Percentiles rank a stretch among this genome's conserved stretches.
Conservation (phyloP, 2,888 invertebrate species). For the Syritta pipiens region DNA sequence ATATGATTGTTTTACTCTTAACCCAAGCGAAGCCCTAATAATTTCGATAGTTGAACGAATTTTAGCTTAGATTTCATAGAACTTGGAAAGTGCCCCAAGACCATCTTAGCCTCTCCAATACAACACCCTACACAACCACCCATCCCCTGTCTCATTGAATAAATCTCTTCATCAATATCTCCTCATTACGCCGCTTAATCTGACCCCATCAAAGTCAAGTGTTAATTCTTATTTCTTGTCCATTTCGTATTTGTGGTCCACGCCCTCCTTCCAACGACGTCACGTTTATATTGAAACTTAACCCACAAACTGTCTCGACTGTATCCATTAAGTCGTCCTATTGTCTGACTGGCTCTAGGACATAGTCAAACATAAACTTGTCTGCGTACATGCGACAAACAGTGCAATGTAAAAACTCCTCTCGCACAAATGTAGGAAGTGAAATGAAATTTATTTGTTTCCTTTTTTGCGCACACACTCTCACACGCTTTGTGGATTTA, state of each 20-base stretch:
- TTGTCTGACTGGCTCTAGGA: conserved; percentile 28
- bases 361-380: too few relatives aligned
- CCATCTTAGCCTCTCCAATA: neutral
- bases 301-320: conserved; percentile 17
- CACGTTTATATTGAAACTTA: conserved; percentile 3
- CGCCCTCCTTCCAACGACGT: neutral
- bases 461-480: neutral
- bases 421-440: neutral
- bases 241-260: neutral
- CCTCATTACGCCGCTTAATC: neutral
- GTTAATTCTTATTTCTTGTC: conserved; percentile 2
- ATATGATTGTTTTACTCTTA: too few relatives aligned
- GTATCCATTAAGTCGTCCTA: conserved; percentile 31
- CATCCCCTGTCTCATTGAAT: too few relatives aligned
- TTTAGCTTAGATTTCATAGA: too few relatives aligned
- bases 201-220: conserved; percentile 17
- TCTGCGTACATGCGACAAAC: too few relatives aligned
- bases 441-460: conserved; percentile 14
- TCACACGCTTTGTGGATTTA: too few relatives aligned
- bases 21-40: too few relatives aligned
- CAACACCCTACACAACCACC: neutral
- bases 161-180: neutral
- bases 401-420: conserved; percentile 11
- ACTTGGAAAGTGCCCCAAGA: neutral
- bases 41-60: too few relatives aligned